These are phyloP conservation scores for Coturnix japonica DNA, from an alignment of 2,113 vertebrate species.

Conservation along the genomic window DNA sequence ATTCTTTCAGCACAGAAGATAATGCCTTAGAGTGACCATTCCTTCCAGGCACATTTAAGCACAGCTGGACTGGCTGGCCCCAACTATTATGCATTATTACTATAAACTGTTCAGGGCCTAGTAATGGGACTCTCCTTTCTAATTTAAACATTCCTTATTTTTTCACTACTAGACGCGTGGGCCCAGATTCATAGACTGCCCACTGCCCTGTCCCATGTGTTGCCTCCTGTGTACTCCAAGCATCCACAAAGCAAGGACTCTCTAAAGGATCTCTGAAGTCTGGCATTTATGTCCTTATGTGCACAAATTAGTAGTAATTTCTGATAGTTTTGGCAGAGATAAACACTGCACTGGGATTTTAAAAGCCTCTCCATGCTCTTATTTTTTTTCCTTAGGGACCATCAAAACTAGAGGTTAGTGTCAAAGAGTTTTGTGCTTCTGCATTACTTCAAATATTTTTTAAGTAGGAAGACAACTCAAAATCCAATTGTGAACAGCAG, in stretches of 20 bases:
- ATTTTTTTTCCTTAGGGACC: background rate
- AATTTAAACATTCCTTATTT: background rate
- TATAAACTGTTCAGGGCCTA: background rate
- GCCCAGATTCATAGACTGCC: background rate
- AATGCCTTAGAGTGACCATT: background rate
- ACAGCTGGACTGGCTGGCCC: background rate
- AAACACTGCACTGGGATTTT: background rate
- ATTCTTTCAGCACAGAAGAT: background rate
- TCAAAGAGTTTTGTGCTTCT: background rate
- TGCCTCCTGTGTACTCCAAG: background rate
- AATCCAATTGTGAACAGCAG: background rate
- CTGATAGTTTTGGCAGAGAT: background rate
- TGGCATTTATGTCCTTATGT: background rate
- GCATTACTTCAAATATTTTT: background rate
- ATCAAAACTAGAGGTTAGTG: background rate
- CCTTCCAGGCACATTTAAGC: background rate
- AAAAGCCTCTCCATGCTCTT: background rate
- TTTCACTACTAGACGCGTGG: background rate
- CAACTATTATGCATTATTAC: background rate
- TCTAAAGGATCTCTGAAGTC: background rate
- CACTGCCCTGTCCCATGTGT: fast-evolving
- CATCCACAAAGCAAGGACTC: background rate
- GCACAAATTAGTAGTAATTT: background rate
- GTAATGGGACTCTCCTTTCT: background rate
- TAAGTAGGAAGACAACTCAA: background rate